Conservation (phyloP, 2,113 vertebrate genomes). For the Nannospalax galili region DNA sequence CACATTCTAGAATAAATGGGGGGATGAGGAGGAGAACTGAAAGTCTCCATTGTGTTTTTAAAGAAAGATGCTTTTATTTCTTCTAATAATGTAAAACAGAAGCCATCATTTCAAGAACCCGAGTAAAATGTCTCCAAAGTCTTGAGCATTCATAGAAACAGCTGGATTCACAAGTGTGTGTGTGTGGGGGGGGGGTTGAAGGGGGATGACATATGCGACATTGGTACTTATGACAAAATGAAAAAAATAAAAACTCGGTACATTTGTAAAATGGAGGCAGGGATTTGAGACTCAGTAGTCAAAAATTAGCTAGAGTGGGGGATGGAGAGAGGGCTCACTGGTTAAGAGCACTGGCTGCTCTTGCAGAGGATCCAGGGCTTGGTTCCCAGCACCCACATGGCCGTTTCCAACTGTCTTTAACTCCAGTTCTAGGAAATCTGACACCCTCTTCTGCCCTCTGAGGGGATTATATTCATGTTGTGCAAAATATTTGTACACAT, state of each 20-base stretch:
- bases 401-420: no score
- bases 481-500: no score
- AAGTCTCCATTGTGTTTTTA: constrained; percentile 54
- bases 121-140: background rate
- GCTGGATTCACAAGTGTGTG: background rate
- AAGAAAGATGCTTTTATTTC: constrained; percentile 68
- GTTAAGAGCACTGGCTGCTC: no score
- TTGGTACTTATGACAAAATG: background rate
- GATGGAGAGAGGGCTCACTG: no score
- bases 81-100: constrained; percentile 45
- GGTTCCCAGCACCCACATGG: no score
- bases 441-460: no score
- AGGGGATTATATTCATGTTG: no score
- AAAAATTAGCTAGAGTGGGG: no score
- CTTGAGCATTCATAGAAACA: background rate
- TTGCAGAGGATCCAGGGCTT: background rate
- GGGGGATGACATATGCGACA: background rate
- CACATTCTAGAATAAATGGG: constrained; percentile 30
- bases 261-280: background rate
- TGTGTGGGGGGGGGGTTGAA: background rate
- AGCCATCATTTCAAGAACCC: background rate
- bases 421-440: no score
- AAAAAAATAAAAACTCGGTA: background rate
- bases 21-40: background rate
- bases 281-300: background rate